These are phyloP conservation scores for Cyanoliseus patagonus DNA, from an alignment of 2,113 vertebrate species.

Conservation along the genomic window DNA sequence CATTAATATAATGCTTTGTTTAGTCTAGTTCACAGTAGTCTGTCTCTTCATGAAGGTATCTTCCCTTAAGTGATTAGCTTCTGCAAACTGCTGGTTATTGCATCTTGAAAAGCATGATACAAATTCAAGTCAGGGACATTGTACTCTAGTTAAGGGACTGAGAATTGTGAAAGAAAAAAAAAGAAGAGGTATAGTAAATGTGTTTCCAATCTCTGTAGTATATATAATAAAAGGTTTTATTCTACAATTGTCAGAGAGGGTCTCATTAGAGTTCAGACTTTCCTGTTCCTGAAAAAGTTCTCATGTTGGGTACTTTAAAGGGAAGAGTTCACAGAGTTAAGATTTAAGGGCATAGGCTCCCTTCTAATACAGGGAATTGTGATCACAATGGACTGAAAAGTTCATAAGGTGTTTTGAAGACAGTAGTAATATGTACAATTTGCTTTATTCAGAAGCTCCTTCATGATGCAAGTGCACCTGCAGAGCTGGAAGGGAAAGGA, in stretches of 20 bases:
- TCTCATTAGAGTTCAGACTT: slow-evolving; percentile 63
- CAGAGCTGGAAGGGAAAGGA: slow-evolving; percentile 46
- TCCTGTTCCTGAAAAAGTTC: slow-evolving; percentile 62
- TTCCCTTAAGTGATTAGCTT: neutral
- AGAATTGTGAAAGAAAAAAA: slow-evolving; percentile 27
- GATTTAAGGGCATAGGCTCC: slow-evolving; percentile 56
- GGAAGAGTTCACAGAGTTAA: slow-evolving; percentile 58
- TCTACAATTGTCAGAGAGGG: slow-evolving; percentile 58
- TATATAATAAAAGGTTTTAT: slow-evolving; percentile 57
- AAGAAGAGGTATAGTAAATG: slow-evolving; percentile 53
- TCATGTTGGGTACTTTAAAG: slow-evolving; percentile 56
- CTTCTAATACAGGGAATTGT: slow-evolving; percentile 55
- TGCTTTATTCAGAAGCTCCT: slow-evolving; percentile 57
- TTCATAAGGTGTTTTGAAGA: slow-evolving; percentile 66
- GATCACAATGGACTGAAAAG: slow-evolving; percentile 60
- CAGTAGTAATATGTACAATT: slow-evolving; percentile 53
- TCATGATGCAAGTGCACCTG: slow-evolving; percentile 52
- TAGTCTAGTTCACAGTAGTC: neutral
- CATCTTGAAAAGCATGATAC: slow-evolving; percentile 39
- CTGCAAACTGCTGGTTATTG: slow-evolving; percentile 29
- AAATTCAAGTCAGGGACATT: slow-evolving; percentile 50
- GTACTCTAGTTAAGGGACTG: slow-evolving; percentile 48
- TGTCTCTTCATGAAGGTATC: slow-evolving; percentile 3
- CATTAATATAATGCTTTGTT: slow-evolving; percentile 8
- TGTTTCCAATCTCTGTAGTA: slow-evolving; percentile 60